Evolutionary conservation across 2,888 invertebrate genomes (phyloP).

Genomic region (Trachelus iudaicus): DNA sequence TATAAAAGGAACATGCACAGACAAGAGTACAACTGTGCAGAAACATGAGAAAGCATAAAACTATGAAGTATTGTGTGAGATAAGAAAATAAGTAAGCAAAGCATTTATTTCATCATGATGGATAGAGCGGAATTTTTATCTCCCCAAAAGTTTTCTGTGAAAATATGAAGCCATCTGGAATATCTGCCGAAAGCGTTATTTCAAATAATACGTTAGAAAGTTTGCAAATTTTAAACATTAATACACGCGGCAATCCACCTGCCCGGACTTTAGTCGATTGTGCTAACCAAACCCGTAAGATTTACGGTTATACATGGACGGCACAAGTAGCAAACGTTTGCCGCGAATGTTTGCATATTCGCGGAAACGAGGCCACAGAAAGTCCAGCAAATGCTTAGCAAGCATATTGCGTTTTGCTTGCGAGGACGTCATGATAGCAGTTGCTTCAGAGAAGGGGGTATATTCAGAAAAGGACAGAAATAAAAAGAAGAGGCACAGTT

Average conservation of each 20-base stretch:
- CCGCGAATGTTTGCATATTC: background rate
- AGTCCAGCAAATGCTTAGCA: slow-evolving; percentile 26
- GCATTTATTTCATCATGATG: background rate
- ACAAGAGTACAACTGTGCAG: background rate
- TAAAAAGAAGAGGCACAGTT: slow-evolving; percentile 20
- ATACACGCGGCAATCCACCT: background rate
- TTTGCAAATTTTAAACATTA: background rate
- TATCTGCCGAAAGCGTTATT: slow-evolving; percentile 9
- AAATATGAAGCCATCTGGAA: background rate
- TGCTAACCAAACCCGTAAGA: background rate
- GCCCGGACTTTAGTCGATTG: background rate
- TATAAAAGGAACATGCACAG: background rate
- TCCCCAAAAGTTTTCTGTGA: background rate
- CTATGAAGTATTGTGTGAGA: background rate
- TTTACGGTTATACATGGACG: background rate
- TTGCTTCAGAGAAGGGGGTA: slow-evolving; percentile 3
- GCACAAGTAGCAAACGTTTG: background rate
- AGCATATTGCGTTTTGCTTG: slow-evolving; percentile 45
- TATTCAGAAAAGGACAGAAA: slow-evolving; percentile 18
- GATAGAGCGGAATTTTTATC: background rate
- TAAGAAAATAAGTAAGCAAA: background rate
- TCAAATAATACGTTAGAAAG: slow-evolving; percentile 35
- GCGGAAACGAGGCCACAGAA: slow-evolving; percentile 12
- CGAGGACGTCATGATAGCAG: slow-evolving; percentile 35
- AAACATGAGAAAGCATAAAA: background rate